These are phyloP conservation scores for Pachliopta kotzebuea DNA, from an alignment of 2,888 invertebrate species.

Conservation along the genomic window DNA sequence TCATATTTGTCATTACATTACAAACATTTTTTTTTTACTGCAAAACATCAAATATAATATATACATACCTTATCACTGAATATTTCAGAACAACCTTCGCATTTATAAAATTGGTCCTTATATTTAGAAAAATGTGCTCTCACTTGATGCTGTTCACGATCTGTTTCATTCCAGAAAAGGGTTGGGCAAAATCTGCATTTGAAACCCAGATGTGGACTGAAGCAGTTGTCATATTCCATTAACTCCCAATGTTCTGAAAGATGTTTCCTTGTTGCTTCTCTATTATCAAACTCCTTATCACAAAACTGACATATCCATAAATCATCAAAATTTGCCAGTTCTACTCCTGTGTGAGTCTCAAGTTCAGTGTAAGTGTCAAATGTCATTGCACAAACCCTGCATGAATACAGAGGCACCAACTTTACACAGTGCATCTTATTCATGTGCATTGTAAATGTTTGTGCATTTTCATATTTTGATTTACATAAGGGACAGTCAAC, in stretches of 20 bases:
- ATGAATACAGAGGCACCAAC: constrained; percentile 55
- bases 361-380: constrained; percentile 61
- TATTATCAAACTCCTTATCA: constrained; percentile 67
- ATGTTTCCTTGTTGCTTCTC: constrained; percentile 57
- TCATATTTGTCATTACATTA: not conserved
- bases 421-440: constrained; percentile 63
- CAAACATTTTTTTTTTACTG: not conserved
- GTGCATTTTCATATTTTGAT: constrained; percentile 44
- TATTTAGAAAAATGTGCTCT: constrained; percentile 56
- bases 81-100: constrained; percentile 56
- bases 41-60: constrained; percentile 3
- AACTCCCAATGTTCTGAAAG: constrained; percentile 59
- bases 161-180: constrained; percentile 75
- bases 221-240: constrained; percentile 66
- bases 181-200: constrained; percentile 73
- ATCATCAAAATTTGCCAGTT: constrained; percentile 65
- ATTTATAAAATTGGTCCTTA: constrained; percentile 64
- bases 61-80: constrained; percentile 70
- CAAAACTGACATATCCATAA: constrained; percentile 77
- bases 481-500: constrained; percentile 60
- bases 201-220: constrained; percentile 72
- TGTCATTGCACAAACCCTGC: constrained; percentile 62
- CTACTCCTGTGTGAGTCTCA: constrained; percentile 52
- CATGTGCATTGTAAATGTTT: constrained; percentile 55
- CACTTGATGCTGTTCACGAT: constrained; percentile 68